phyloP scores from a whole-genome alignment of 2,797 vertebrate species.

The Esox masquinongy region DNA sequence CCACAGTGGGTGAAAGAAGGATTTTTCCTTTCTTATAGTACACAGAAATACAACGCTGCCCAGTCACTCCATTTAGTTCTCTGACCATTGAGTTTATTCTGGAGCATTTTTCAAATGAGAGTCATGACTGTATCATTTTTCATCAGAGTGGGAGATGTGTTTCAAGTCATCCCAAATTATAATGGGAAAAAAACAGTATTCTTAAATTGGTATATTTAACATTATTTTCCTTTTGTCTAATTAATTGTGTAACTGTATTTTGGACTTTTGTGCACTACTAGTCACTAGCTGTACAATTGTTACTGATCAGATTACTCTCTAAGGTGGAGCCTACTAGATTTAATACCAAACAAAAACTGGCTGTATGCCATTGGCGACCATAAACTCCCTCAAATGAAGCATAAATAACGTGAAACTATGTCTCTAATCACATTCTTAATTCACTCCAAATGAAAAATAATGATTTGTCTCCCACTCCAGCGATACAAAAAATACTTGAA shows the following conservation, averaged over 20 bases:
- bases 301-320: neutral
- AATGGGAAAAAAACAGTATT: neutral
- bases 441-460: neutral
- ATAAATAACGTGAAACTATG: neutral
- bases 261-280: neutral
- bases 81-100: neutral
- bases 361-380: neutral
- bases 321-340: neutral
- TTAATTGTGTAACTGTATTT: neutral
- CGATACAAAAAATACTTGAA: neutral
- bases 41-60: neutral
- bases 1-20: constrained; percentile 17
- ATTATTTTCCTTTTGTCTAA: neutral
- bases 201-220: neutral
- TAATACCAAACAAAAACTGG: neutral
- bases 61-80: neutral
- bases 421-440: neutral
- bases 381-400: neutral
- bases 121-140: neutral
- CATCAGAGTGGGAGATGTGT: neutral
- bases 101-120: neutral
- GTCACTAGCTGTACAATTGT: neutral
- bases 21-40: neutral
- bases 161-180: neutral
- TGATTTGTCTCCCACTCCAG: neutral